Evolutionary conservation across 2,113 vertebrate genomes (phyloP).

Genomic region (Sturnus vulgaris): DNA sequence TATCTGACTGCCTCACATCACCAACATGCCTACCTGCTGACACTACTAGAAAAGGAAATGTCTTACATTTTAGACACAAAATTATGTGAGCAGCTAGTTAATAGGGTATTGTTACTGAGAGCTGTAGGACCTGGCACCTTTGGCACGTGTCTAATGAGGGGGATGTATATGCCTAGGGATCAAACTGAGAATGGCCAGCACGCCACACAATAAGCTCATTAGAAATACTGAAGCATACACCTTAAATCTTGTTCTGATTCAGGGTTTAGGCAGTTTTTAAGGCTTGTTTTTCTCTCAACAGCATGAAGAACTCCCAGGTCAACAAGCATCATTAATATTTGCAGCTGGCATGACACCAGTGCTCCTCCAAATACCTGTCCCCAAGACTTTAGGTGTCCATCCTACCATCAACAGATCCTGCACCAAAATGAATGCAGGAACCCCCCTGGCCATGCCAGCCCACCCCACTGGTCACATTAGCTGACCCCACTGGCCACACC

Average conservation of each 20-base stretch:
- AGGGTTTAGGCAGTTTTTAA: neutral
- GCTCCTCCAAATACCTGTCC: neutral
- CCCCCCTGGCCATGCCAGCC: neutral
- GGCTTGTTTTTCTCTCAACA: neutral
- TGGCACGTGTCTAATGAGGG: neutral
- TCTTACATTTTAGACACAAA: neutral
- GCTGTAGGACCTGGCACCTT: neutral
- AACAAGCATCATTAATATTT: neutral
- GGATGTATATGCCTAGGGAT: neutral
- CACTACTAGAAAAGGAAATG: neutral
- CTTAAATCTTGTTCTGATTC: neutral
- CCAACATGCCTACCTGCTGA: neutral
- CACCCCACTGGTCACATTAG: neutral
- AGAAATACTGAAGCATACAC: neutral
- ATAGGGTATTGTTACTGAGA: neutral
- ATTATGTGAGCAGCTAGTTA: neutral
- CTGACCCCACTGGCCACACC: no score
- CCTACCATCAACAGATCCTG: neutral
- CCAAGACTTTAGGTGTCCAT: neutral
- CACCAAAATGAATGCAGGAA: neutral
- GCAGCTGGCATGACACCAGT: accelerated
- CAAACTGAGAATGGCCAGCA: neutral
- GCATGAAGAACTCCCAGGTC: neutral
- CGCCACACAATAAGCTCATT: neutral
- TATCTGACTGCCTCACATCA: neutral